Evolutionary conservation across 2,113 vertebrate genomes (phyloP).

Genomic region (Mystacornis crossleyi): DNA sequence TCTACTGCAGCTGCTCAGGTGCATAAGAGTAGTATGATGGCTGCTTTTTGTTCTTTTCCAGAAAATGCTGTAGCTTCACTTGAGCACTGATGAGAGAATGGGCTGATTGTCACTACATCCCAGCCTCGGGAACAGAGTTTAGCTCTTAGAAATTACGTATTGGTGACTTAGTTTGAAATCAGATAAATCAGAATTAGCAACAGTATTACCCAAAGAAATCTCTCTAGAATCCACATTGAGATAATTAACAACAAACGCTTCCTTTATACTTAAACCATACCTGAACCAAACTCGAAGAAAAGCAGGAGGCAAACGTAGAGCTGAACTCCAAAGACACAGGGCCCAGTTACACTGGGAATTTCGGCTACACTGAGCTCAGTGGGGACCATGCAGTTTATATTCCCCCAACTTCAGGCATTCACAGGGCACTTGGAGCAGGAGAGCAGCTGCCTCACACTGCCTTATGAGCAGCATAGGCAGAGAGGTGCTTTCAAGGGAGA

Average conservation of each 20-base stretch:
- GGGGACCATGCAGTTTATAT: background rate
- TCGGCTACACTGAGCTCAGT: background rate
- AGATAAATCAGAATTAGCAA: background rate
- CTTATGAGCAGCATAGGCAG: background rate
- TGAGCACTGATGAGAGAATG: background rate
- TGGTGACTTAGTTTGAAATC: background rate
- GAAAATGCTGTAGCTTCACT: background rate
- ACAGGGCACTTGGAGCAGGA: background rate
- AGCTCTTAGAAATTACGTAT: background rate
- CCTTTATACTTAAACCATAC: background rate
- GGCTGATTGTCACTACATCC: background rate
- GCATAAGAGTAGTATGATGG: background rate
- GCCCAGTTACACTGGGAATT: background rate
- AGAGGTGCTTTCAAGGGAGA: background rate
- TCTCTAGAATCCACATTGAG: background rate
- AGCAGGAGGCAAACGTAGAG: rapidly evolving
- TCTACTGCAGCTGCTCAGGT: background rate
- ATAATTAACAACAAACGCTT: background rate
- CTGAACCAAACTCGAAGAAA: rapidly evolving
- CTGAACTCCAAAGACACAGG: background rate
- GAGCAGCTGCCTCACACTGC: background rate
- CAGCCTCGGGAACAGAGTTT: background rate
- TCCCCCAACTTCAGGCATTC: background rate
- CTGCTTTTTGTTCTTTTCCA: background rate
- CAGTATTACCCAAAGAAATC: background rate